Percentiles rank a stretch among this genome's conserved stretches.
Evolutionary conservation across 2,888 invertebrate species (phyloP).

Genomic region (Formica aserva): DNA sequence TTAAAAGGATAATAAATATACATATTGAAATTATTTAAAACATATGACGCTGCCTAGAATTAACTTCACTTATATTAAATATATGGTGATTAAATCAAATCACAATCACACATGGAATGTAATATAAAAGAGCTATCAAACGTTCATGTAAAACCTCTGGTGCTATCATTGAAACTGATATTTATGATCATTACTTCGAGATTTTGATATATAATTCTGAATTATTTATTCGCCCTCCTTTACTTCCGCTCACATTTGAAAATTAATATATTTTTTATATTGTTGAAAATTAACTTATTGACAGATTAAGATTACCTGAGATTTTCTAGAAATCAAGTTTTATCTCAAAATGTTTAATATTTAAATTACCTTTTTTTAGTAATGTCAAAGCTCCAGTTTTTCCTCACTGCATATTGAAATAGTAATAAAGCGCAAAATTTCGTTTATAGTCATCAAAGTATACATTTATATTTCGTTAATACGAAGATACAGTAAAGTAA

Average conservation of each 20-base stretch:
- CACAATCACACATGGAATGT: background rate
- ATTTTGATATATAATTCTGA: constrained; percentile 1
- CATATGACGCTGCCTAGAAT: background rate
- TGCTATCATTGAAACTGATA: background rate
- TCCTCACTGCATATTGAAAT: too few relatives aligned
- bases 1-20: constrained; percentile 83
- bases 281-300: constrained; percentile 2
- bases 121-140: background rate
- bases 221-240: background rate
- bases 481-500: constrained; percentile 65
- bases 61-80: background rate
- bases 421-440: constrained; percentile 54
- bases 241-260: background rate
- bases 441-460: constrained; percentile 71
- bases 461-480: constrained; percentile 71
- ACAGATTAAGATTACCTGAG: background rate
- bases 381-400: background rate
- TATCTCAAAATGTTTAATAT: background rate
- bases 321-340: background rate
- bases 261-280: background rate
- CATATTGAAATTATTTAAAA: background rate
- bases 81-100: constrained; percentile 40
- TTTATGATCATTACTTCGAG: background rate
- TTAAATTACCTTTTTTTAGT: background rate
- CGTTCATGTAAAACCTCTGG: background rate